A percentile compares a stretch with the other conserved stretches of the same genome.
These are phyloP conservation scores for Oncorhynchus clarkii DNA, from an alignment of 2,113 vertebrate species.

Conservation along the genomic window DNA sequence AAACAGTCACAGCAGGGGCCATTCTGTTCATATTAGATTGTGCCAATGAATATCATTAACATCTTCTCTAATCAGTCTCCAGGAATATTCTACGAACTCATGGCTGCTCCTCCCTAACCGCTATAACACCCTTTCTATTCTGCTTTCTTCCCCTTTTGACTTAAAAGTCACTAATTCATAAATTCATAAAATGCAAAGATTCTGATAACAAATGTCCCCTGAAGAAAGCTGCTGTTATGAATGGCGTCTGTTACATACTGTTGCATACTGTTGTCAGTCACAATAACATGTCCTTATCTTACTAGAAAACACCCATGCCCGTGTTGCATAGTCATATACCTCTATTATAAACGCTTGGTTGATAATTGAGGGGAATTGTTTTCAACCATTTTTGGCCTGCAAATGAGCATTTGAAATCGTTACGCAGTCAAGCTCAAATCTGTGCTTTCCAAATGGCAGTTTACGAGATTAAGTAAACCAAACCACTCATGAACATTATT, in stretches of 20 bases:
- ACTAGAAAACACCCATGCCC: too few relatives aligned
- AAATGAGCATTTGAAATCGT: slow-evolving; percentile 35
- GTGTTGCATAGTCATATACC: too few relatives aligned
- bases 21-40: slow-evolving; percentile 55
- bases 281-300: too few relatives aligned
- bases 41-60: slow-evolving; percentile 67
- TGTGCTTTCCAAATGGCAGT: slow-evolving; percentile 23
- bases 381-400: slow-evolving; percentile 36
- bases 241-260: slow-evolving; percentile 22
- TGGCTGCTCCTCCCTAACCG: slow-evolving; percentile 34
- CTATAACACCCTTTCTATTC: not conserved
- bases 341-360: too few relatives aligned
- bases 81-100: slow-evolving; percentile 58
- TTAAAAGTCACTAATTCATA: slow-evolving; percentile 52
- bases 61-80: slow-evolving; percentile 66
- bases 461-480: not conserved
- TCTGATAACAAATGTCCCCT: slow-evolving; percentile 35
- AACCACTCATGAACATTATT: too few relatives aligned
- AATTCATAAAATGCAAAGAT: slow-evolving; percentile 41
- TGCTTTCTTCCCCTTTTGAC: slow-evolving; percentile 47
- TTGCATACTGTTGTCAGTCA: not conserved
- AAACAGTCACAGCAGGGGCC: slow-evolving; percentile 59
- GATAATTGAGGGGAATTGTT: slow-evolving; percentile 15
- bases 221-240: slow-evolving; percentile 19
- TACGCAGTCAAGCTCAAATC: slow-evolving; percentile 31